phyloP scores from a whole-genome alignment of 2,888 invertebrate species.

The Hedya salicella region DNA sequence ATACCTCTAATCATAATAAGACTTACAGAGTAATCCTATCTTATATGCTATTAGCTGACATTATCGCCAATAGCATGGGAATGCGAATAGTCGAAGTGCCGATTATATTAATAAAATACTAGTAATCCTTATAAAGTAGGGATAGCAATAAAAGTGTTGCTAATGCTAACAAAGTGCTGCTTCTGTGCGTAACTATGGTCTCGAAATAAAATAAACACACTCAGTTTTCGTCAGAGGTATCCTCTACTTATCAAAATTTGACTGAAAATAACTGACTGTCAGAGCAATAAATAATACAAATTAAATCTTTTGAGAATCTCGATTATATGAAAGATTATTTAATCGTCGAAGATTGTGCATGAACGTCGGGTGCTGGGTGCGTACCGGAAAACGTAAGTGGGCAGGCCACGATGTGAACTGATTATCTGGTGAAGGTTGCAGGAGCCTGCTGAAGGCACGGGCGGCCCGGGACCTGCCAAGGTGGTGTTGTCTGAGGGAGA shows the following conservation, averaged over 20 bases:
- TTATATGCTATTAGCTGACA: conserved; percentile 25
- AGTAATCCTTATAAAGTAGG: conserved; percentile 52
- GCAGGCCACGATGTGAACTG: no score
- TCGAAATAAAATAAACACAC: neutral
- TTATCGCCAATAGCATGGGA: conserved; percentile 17
- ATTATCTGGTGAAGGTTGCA: no score
- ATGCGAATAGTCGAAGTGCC: conserved; percentile 18
- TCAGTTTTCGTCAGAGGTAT: neutral
- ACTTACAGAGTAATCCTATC: conserved; percentile 22
- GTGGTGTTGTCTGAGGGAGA: no score
- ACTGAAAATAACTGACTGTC: neutral
- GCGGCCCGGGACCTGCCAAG: no score
- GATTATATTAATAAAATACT: conserved; percentile 53
- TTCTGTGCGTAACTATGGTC: conserved; percentile 21
- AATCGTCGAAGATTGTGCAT: no score
- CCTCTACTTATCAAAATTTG: neutral
- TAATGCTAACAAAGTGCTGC: conserved; percentile 45
- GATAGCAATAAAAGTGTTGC: conserved; percentile 49
- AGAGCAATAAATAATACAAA: no score
- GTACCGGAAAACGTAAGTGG: no score
- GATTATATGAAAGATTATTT: no score
- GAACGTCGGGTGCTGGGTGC: no score
- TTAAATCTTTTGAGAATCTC: no score
- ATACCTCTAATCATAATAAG: conserved; percentile 35
- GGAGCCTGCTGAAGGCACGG: no score